Base-by-base conservation (phyloP, 2,797 vertebrate species). In the Monodelphis domestica region DNA sequence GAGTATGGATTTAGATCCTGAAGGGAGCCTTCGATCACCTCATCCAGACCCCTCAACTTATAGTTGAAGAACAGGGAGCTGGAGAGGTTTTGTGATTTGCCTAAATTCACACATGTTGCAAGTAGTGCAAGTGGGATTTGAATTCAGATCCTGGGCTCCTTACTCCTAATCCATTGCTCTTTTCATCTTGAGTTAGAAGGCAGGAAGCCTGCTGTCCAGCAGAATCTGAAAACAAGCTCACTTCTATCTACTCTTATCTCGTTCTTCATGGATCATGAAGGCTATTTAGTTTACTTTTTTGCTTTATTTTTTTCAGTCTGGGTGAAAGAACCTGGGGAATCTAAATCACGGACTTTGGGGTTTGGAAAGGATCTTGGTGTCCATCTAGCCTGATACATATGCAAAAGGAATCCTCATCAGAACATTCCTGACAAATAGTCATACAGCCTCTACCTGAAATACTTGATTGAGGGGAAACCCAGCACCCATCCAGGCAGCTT, bases 1-100 rank as follows among this genome's bases (percentile, higher is more conserved):
- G 26, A 78, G 26, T 78, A 45, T 45, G 70, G 38, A 78, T 78
- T 78, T 24, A 45, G 21, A 10, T 6, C 17, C 21, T 45, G 38
- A 56, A 78, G 38, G 4, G 38, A 9, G n/a, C n/a, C n/a, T n/a
- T n/a, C n/a, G n/a, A n/a, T n/a, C 50, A 0, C 1, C 5, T 24
- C 30, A 63, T 29, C 45, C 87, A 51, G 45, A 1, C 33, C 26
- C 51, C 63, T 50, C 5, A 33, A 15, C 29, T 50, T 91, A 4
- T 70, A 1, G 26, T 45, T 92, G 6, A 88, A 21, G 84, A 91
- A 70, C 28, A 50, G 89, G 57, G 45, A 24, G 24, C 17, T 78
- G 38, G 38, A 45, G 70, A 38, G n/a, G 17, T 78, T 21, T 45
- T 45, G 17, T 38, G n/a, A 78, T 78, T 78, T 78, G 38, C n/a